phyloP scores from a whole-genome alignment of 2,113 vertebrate genomes.

The Pholis gunnellus region DNA sequence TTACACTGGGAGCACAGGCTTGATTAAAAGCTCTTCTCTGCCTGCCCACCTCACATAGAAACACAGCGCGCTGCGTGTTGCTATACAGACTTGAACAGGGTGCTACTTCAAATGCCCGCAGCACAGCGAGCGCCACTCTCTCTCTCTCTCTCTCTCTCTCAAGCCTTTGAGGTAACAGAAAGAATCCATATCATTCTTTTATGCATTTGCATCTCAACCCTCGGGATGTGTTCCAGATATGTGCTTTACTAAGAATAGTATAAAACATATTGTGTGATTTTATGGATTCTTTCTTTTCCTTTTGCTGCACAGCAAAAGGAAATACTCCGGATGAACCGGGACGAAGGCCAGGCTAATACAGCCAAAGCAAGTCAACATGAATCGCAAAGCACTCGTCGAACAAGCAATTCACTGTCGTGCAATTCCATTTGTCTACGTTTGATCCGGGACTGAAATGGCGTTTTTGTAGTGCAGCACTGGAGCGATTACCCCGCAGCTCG shows the following conservation, averaged over 20 bases:
- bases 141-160: background rate
- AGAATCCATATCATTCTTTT: constrained; percentile 41
- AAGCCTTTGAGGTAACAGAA: constrained; percentile 27
- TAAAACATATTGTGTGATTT: constrained; percentile 6
- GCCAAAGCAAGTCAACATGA: too few relatives aligned
- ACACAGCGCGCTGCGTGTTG: constrained; percentile 22
- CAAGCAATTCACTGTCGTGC: background rate
- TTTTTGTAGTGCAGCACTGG: constrained; percentile 5
- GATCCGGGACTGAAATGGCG: background rate
- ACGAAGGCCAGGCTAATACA: background rate
- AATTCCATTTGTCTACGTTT: constrained; percentile 17
- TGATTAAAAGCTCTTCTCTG: constrained; percentile 49
- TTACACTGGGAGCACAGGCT: constrained; percentile 38
- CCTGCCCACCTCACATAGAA: background rate
- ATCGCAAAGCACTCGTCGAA: too few relatives aligned
- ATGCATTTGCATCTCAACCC: constrained; percentile 38
- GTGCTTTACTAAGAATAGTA: constrained; percentile 32
- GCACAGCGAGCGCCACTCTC: background rate
- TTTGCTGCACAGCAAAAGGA: background rate
- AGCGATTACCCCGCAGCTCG: constrained; percentile 26
- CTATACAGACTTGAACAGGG: background rate
- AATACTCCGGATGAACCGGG: background rate
- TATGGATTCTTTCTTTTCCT: background rate
- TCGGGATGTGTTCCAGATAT: constrained; percentile 41
- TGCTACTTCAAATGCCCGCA: constrained; percentile 1